phyloP scores from a whole-genome alignment of 2,888 invertebrate genomes.

The Oscheius sp. region DNA sequence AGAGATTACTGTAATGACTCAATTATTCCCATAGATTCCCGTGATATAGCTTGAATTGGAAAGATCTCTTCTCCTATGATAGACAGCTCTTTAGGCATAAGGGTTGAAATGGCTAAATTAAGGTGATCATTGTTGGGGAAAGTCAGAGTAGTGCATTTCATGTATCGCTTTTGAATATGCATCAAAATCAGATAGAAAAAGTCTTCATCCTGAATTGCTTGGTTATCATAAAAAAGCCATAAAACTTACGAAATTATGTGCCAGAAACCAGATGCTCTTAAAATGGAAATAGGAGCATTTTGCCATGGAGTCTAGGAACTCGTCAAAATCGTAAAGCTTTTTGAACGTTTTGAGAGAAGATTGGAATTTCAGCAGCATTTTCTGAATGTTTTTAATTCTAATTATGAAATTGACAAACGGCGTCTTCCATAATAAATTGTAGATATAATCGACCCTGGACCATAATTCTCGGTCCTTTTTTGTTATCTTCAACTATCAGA shows the following conservation, averaged over 20 bases:
- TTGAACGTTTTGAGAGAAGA: conserved; percentile 1
- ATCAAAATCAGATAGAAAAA: conserved; percentile 3
- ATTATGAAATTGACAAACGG: not conserved
- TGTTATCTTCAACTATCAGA: not conserved
- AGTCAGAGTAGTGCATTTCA: not conserved
- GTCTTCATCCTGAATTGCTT: conserved; percentile 3
- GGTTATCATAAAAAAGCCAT: not conserved
- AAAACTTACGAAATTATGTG: conserved; percentile 1
- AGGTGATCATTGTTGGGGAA: conserved; percentile 7
- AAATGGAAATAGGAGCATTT: not conserved
- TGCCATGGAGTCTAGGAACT: conserved; percentile 4
- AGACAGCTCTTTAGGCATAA: not conserved
- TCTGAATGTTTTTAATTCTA: not conserved
- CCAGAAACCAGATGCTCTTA: conserved; percentile 13
- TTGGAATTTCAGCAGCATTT: conserved; percentile 2
- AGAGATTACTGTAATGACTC: not conserved
- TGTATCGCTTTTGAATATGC: not conserved
- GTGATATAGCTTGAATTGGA: not conserved
- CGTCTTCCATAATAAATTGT: not conserved
- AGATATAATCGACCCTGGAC: not conserved
- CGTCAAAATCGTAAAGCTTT: conserved; percentile 14
- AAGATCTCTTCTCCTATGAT: conserved; percentile 3
- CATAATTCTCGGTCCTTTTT: not conserved
- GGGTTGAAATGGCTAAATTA: not conserved
- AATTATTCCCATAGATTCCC: not conserved